Evolutionary conservation across 2,113 vertebrate species (phyloP).

Genomic region (Poeciliopsis turrubarensis): DNA sequence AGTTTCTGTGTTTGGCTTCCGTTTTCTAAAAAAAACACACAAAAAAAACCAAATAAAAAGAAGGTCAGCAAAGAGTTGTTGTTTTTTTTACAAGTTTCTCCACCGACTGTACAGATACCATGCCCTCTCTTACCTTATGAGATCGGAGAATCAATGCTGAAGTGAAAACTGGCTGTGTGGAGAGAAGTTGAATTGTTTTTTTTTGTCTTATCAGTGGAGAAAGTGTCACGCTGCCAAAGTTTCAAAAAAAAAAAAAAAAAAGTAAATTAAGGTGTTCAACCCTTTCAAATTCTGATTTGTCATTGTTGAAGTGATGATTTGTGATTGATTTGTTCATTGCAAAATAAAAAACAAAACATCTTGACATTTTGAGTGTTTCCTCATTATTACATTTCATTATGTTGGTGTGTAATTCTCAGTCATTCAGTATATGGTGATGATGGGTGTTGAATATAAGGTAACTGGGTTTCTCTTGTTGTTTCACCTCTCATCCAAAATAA

Average conservation of each 20-base stretch:
- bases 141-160: slow-evolving; percentile 49
- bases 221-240: slow-evolving; percentile 59
- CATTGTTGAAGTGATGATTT: slow-evolving; percentile 73
- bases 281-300: slow-evolving; percentile 62
- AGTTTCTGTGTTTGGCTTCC: slow-evolving; percentile 13
- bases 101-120: not conserved
- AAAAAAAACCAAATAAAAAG: no score
- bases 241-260: slow-evolving; percentile 45
- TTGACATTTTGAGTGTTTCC: slow-evolving; percentile 7
- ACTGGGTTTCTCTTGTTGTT: not conserved
- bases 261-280: slow-evolving; percentile 78
- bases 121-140: not conserved
- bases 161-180: slow-evolving; percentile 46
- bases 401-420: not conserved
- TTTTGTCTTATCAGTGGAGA: slow-evolving; percentile 51
- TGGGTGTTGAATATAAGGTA: not conserved
- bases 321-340: slow-evolving; percentile 60
- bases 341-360: slow-evolving; percentile 46
- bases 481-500: not conserved
- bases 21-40: slow-evolving; percentile 14
- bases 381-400: not conserved
- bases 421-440: not conserved
- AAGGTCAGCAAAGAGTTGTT: not conserved
- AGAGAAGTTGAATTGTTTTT: slow-evolving; percentile 39
- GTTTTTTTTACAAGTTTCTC: not conserved